Conservation (phyloP, 2,797 vertebrate genomes). For the Calcarius lapponicus region DNA sequence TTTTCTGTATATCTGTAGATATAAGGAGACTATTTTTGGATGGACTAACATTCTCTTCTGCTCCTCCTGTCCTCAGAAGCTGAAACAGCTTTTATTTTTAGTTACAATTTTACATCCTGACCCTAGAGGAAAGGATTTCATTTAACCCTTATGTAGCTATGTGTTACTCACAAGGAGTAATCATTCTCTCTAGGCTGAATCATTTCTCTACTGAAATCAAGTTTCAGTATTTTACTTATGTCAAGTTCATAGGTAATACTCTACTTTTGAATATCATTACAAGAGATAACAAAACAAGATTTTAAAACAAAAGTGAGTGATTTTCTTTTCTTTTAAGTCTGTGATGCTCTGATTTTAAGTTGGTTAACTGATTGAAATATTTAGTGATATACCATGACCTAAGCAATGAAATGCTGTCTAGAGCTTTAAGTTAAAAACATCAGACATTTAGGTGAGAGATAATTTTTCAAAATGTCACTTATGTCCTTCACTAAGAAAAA, state of each 20-base stretch:
- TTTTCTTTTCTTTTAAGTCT: background rate
- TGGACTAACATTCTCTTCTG: background rate
- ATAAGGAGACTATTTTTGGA: background rate
- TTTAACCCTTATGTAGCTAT: background rate
- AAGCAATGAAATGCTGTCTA: background rate
- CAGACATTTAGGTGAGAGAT: background rate
- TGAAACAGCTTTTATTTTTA: constrained; percentile 24
- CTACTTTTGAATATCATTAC: background rate
- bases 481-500: background rate
- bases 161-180: background rate
- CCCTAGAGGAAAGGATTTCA: background rate
- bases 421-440: background rate
- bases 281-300: background rate
- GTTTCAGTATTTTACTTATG: background rate
- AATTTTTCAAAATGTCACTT: background rate
- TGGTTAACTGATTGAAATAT: background rate
- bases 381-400: background rate
- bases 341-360: background rate
- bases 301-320: background rate
- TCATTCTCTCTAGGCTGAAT: background rate
- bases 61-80: background rate
- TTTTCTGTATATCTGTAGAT: background rate
- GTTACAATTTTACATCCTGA: background rate
- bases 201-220: background rate
- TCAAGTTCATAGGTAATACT: background rate